Evolutionary conservation across 2,888 invertebrate genomes (phyloP).

Genomic region (Plebejus argus): DNA sequence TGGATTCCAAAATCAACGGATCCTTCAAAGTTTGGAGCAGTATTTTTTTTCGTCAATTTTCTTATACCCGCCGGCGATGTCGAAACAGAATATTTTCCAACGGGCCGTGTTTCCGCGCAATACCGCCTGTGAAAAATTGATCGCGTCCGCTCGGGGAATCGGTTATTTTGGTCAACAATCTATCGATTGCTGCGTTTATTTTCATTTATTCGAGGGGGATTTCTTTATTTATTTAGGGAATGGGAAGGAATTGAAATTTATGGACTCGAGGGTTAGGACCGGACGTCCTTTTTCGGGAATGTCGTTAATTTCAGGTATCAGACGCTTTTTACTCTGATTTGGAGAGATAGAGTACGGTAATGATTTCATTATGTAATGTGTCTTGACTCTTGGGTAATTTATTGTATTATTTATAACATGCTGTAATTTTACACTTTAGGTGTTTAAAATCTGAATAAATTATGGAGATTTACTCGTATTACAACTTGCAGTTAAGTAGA

Average conservation of each 20-base stretch:
- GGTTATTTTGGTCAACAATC: conserved; percentile 30
- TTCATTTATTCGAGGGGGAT: conserved; percentile 18
- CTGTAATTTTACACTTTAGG: background rate
- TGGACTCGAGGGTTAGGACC: background rate
- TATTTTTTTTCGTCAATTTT: background rate
- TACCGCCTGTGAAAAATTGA: conserved; percentile 25
- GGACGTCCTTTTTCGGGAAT: conserved; percentile 2
- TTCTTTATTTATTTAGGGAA: conserved; percentile 15
- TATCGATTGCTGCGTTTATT: conserved; percentile 15
- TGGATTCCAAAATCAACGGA: background rate
- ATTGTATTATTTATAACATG: background rate
- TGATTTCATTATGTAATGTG: background rate
- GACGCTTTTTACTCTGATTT: background rate
- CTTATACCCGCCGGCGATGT: background rate
- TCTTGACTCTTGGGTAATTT: background rate
- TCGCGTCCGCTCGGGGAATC: conserved; percentile 17
- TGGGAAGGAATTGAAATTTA: conserved; percentile 23
- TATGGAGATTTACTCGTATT: background rate
- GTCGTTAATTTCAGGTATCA: conserved; percentile 3
- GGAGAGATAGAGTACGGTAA: background rate
- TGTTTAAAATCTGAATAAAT: background rate
- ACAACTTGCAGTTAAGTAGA: background rate
- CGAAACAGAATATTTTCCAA: background rate
- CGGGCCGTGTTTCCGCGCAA: background rate
- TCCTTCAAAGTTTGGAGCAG: background rate